phyloP scores from a whole-genome alignment of 2,888 invertebrate genomes.

The Amphipoea oculea region DNA sequence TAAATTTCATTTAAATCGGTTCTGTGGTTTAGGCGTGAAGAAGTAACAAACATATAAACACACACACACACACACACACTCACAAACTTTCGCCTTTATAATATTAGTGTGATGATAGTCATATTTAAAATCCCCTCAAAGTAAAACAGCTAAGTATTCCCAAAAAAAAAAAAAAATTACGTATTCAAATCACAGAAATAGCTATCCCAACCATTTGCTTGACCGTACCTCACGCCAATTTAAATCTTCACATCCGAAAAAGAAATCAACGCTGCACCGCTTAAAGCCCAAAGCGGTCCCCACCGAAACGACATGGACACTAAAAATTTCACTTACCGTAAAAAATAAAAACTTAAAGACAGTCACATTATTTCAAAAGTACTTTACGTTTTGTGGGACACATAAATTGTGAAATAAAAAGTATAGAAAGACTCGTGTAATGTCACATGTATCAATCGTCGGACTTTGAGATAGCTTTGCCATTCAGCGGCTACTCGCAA shows the following conservation, averaged over 20 bases:
- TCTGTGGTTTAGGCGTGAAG: no score
- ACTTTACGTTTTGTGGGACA: conserved; percentile 56
- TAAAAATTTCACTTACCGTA: conserved; percentile 54
- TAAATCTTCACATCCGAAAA: conserved; percentile 33
- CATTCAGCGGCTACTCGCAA: conserved; percentile 60
- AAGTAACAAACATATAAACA: no score
- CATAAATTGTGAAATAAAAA: conserved; percentile 68
- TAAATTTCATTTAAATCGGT: no score
- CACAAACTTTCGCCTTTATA: no score
- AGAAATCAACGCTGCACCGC: conserved; percentile 17
- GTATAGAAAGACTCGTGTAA: conserved; percentile 56
- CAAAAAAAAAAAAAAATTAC: not conserved
- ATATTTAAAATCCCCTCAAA: not conserved
- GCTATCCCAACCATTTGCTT: not conserved
- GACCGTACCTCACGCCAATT: conserved; percentile 25
- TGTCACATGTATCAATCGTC: conserved; percentile 76
- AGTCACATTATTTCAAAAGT: conserved; percentile 53
- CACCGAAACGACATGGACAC: conserved; percentile 42
- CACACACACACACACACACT: no score
- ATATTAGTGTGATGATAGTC: no score
- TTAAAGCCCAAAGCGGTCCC: conserved; percentile 14
- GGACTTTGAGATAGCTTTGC: conserved; percentile 57
- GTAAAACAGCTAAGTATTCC: not conserved
- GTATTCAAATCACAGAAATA: not conserved
- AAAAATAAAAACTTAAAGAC: conserved; percentile 45